Evolutionary conservation across 2,888 invertebrate species (phyloP).

Genomic region (Eupeodes luniger): DNA sequence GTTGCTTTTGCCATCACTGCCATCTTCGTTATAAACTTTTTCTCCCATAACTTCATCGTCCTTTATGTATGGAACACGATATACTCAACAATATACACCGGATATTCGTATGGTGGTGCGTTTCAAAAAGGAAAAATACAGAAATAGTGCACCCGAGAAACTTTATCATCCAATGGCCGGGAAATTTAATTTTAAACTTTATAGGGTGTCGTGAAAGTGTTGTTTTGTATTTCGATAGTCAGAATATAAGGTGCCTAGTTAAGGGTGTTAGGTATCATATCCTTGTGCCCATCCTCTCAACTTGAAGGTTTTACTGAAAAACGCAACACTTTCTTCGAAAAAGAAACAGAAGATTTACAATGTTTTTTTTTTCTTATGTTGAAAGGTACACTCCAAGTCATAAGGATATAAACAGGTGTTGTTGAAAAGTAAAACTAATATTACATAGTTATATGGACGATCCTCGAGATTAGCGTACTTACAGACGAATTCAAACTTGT

Average conservation of each 20-base stretch:
- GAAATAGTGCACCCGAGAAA: slow-evolving; percentile 25
- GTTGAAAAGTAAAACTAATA: too few relatives aligned
- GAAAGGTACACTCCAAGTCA: too few relatives aligned
- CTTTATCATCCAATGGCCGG: slow-evolving; percentile 36
- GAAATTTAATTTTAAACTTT: slow-evolving; percentile 65
- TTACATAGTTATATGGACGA: too few relatives aligned
- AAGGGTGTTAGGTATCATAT: neutral
- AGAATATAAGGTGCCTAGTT: neutral
- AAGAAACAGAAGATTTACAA: slow-evolving; percentile 17
- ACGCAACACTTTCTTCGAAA: slow-evolving; percentile 9
- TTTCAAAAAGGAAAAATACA: slow-evolving; percentile 13
- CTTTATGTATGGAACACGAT: too few relatives aligned
- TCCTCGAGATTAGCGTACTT: too few relatives aligned
- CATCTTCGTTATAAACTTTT: slow-evolving; percentile 4
- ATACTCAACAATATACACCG: neutral
- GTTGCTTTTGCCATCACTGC: too few relatives aligned
- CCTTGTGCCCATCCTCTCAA: neutral
- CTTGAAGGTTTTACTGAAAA: neutral
- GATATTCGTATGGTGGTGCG: slow-evolving; percentile 42
- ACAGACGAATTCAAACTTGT: too few relatives aligned
- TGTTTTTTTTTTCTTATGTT: neutral
- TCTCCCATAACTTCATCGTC: slow-evolving; percentile 31
- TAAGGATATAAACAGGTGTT: too few relatives aligned
- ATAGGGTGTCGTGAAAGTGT: slow-evolving; percentile 12
- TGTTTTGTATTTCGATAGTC: neutral